phyloP scores from a whole-genome alignment of 2,888 invertebrate species.

The Drosophila multiciliata region DNA sequence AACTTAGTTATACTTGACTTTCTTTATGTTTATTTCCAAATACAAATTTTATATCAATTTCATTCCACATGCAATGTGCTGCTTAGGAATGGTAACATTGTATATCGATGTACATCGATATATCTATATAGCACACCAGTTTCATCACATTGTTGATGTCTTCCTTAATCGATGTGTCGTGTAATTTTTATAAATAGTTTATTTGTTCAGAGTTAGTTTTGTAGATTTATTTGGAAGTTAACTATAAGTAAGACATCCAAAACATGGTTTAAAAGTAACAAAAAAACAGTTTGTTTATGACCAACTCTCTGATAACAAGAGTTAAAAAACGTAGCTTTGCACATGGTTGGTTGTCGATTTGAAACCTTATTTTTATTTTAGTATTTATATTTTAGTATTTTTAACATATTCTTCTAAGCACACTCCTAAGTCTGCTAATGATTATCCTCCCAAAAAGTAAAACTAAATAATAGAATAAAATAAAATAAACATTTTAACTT shows the following conservation, averaged over 20 bases:
- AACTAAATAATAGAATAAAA: neutral
- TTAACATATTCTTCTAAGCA: neutral
- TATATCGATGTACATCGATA: conserved; percentile 33
- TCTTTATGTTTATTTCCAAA: conserved; percentile 46
- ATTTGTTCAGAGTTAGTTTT: neutral
- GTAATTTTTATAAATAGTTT: neutral
- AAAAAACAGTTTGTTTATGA: neutral
- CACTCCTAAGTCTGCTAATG: neutral
- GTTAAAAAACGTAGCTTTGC: neutral
- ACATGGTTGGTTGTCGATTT: neutral
- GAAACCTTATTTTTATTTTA: neutral
- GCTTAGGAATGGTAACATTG: conserved; percentile 39
- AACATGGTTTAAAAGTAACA: neutral
- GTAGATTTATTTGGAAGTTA: neutral
- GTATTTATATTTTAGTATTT: neutral
- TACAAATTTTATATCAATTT: conserved; percentile 55
- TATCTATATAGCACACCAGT: neutral
- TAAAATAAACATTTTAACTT: neutral
- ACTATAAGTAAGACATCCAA: neutral
- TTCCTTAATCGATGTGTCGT: neutral
- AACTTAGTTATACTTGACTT: conserved; percentile 29
- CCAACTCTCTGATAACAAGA: neutral
- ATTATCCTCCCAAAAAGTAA: neutral
- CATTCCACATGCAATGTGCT: conserved; percentile 73
- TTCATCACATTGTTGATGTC: conserved; percentile 5